Evolutionary conservation across 2,888 invertebrate genomes (phyloP).

Genomic region (Cerastoderma edule): DNA sequence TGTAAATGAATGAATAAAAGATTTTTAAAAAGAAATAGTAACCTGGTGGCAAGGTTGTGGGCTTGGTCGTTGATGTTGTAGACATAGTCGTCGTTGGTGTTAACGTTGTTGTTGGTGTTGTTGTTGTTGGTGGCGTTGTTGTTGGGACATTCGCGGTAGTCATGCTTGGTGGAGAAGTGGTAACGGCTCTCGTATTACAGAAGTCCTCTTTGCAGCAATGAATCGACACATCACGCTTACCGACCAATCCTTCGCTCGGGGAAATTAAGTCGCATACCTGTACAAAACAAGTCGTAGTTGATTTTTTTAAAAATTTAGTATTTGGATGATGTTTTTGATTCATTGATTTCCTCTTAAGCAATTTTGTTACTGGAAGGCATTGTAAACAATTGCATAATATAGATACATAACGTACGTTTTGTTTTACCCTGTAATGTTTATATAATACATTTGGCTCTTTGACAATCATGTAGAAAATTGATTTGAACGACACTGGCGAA

Average conservation of each 20-base stretch:
- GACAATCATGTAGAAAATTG: too few species aligned
- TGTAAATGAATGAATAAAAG: too few species aligned
- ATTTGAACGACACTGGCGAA: too few species aligned
- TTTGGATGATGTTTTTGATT: too few species aligned
- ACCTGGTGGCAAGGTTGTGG: conserved; percentile 6
- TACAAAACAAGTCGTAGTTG: too few species aligned
- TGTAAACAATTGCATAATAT: too few species aligned
- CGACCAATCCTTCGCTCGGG: neutral
- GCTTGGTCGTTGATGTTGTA: neutral
- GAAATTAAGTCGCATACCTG: conserved; percentile 17
- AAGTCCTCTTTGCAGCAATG: conserved; percentile 22
- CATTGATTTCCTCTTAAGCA: too few species aligned
- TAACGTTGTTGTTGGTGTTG: conserved; percentile 3
- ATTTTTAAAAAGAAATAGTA: neutral
- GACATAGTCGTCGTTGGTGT: neutral
- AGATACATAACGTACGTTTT: too few species aligned
- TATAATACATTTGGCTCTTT: too few species aligned
- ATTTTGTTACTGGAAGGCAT: too few species aligned
- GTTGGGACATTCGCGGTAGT: neutral
- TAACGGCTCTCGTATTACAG: neutral
- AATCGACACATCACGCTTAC: conserved; percentile 24
- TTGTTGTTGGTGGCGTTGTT: neutral
- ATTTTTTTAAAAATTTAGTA: too few species aligned
- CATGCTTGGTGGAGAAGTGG: neutral
- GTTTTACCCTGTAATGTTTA: too few species aligned